Conservation (phyloP, 1,140 invertebrate genomes). For the Coelopa frigida region DNA sequence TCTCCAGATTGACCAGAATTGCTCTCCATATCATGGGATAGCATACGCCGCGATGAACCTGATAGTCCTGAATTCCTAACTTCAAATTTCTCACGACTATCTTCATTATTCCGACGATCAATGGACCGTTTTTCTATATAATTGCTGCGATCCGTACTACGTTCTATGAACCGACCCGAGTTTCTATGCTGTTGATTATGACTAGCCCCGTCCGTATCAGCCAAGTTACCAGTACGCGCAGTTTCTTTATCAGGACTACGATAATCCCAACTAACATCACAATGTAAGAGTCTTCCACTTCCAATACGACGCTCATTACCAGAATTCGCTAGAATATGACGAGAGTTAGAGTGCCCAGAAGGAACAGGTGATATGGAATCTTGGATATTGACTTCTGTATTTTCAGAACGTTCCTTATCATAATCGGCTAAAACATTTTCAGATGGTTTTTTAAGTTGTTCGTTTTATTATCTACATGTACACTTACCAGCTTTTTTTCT, state of each 20-base stretch:
- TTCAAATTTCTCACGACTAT: neutral
- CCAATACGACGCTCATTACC: conserved; percentile 56
- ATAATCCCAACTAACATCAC: conserved; percentile 54
- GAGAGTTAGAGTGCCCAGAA: neutral
- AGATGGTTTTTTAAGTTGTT: too few relatives aligned
- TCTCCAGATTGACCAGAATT: neutral
- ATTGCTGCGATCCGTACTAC: neutral
- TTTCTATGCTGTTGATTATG: neutral
- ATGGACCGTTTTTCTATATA: conserved; percentile 2
- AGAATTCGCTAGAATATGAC: neutral
- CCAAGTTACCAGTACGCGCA: neutral
- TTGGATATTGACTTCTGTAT: neutral
- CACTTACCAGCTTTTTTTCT: too few relatives aligned
- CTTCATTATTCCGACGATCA: neutral
- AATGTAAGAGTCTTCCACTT: conserved; percentile 62
- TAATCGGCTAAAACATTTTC: neutral
- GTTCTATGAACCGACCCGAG: neutral
- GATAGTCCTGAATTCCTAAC: neutral
- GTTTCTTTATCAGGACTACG: conserved; percentile 25
- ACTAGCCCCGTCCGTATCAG: too few relatives aligned
- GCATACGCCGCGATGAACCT: neutral
- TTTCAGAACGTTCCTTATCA: neutral
- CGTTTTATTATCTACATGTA: too few relatives aligned
- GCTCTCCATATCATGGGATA: neutral
- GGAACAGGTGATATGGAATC: neutral